A percentile compares a stretch with the other conserved stretches of the same genome.
Conservation (phyloP, 2,797 vertebrate genomes). For the Borostomias antarcticus region DNA sequence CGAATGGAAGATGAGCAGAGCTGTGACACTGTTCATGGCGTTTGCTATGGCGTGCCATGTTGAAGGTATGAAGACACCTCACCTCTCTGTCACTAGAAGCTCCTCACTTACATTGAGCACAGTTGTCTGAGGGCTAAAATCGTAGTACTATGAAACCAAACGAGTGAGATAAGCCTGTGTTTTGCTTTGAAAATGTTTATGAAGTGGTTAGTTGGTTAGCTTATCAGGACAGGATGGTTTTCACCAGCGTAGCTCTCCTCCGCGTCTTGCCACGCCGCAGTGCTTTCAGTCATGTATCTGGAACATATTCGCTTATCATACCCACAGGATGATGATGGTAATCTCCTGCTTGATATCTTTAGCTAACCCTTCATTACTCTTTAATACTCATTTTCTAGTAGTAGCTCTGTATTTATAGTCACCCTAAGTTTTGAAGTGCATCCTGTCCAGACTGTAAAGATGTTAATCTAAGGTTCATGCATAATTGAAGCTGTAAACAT, state of each 20-base stretch:
- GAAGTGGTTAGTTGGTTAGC: conserved; percentile 45
- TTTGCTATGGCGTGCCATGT: conserved; percentile 40
- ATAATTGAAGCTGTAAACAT: not conserved
- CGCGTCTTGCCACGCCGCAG: not conserved
- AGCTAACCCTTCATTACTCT: no score
- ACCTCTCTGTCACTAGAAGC: not conserved
- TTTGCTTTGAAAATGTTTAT: conserved; percentile 3
- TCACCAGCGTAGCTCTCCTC: conserved; percentile 15
- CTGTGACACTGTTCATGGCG: conserved; percentile 33
- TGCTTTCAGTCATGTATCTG: not conserved
- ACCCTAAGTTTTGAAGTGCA: not conserved
- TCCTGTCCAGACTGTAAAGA: not conserved
- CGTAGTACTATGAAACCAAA: not conserved
- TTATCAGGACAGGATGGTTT: conserved; percentile 63
- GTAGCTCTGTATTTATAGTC: no score
- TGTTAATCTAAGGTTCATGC: not conserved
- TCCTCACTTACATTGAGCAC: not conserved
- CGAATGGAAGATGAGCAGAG: conserved; percentile 23
- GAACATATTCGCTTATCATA: no score
- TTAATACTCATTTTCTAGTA: no score
- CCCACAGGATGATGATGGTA: no score
- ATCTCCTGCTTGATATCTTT: no score
- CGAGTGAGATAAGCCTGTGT: conserved; percentile 9
- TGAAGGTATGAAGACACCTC: conserved; percentile 34
- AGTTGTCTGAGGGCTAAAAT: not conserved